Conservation (phyloP, 2,888 invertebrate species). For the Nebria salina region DNA sequence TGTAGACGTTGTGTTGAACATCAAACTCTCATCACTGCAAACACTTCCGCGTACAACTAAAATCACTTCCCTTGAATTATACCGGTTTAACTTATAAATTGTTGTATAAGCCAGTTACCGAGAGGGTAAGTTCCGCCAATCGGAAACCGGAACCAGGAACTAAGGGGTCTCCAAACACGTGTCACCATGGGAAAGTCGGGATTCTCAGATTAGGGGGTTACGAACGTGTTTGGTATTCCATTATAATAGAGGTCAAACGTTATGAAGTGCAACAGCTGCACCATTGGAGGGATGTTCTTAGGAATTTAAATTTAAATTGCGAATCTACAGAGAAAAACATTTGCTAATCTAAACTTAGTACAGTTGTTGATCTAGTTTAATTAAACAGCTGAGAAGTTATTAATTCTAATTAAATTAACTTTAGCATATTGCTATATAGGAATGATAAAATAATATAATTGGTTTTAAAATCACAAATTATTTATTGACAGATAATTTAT, state of each 20-base stretch:
- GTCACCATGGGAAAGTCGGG: slow-evolving; percentile 27
- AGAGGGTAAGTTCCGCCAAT: slow-evolving; percentile 23
- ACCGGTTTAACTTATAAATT: slow-evolving; percentile 18
- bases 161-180: slow-evolving; percentile 4
- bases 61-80: slow-evolving; percentile 20
- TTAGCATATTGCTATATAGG: too few species aligned
- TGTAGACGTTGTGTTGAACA: not conserved
- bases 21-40: slow-evolving; percentile 10
- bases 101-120: not conserved
- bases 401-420: too few species aligned
- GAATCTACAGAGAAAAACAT: too few species aligned
- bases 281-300: not conserved
- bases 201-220: slow-evolving; percentile 6
- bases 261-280: not conserved
- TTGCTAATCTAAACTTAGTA: too few species aligned
- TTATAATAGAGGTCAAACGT: not conserved
- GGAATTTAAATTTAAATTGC: too few species aligned
- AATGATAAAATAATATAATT: too few species aligned
- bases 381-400: too few species aligned
- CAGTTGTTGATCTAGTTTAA: too few species aligned
- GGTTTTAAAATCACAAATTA: too few species aligned
- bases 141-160: slow-evolving; percentile 36
- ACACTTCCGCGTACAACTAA: slow-evolving; percentile 40
- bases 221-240: not conserved
- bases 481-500: too few species aligned